phyloP scores from a whole-genome alignment of 1,140 invertebrate genomes.

The Zaprionus davidi region DNA sequence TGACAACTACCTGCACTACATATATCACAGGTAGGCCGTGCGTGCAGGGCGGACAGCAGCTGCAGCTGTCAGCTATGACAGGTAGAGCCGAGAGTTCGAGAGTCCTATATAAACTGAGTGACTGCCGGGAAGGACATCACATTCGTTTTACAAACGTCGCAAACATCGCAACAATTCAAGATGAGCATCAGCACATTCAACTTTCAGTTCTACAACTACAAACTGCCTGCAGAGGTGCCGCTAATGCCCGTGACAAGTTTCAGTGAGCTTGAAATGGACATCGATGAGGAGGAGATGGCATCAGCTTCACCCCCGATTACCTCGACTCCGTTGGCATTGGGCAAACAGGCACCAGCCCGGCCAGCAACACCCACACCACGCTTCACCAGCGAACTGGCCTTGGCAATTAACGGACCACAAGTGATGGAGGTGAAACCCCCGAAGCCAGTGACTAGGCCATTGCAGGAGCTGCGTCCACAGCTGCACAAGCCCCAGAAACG shows the following conservation, averaged over 20 bases:
- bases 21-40: neutral
- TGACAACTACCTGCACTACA: constrained; percentile 22
- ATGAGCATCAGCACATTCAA: constrained; percentile 79
- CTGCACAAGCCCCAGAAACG: constrained; percentile 65
- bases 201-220: constrained; percentile 78
- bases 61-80: neutral
- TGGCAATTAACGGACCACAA: constrained; percentile 32
- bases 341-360: constrained; percentile 3
- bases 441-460: constrained; percentile 2
- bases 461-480: constrained; percentile 54
- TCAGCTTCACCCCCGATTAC: constrained; percentile 40
- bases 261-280: constrained; percentile 79
- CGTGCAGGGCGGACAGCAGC: neutral
- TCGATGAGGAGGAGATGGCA: constrained; percentile 60
- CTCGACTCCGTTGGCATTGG: constrained; percentile 44
- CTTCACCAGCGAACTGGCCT: constrained; percentile 51
- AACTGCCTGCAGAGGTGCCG: constrained; percentile 43
- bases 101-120: constrained; percentile 25
- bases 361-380: constrained; percentile 42
- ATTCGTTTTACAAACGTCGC: constrained; percentile 27
- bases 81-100: neutral
- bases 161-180: constrained; percentile 15
- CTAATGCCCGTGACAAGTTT: constrained; percentile 36
- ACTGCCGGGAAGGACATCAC: neutral
- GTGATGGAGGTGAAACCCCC: constrained; percentile 23